Conservation (phyloP, 2,113 vertebrate species). For the Synodontis membranacea region DNA sequence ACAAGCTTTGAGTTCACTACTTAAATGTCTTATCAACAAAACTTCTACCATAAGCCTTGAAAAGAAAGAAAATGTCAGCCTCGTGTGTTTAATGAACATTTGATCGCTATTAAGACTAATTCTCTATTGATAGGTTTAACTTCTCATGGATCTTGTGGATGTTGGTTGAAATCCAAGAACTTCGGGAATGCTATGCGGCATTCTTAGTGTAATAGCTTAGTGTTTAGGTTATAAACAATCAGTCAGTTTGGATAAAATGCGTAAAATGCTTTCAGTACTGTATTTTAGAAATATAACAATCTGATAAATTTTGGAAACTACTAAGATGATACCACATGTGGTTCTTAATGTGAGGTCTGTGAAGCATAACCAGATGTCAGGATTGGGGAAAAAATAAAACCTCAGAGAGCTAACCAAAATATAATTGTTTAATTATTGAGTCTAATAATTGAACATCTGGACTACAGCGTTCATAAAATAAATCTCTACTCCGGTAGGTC, state of each 20-base stretch:
- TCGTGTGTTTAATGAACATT: too few relatives aligned
- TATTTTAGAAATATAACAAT: not conserved
- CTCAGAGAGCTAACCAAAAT: not conserved
- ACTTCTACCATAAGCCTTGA: not conserved
- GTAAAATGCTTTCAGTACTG: too few relatives aligned
- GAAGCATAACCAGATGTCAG: not conserved
- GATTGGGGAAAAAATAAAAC: not conserved
- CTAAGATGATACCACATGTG: not conserved
- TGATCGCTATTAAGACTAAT: too few relatives aligned
- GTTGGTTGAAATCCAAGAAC: not conserved
- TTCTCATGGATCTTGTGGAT: not conserved
- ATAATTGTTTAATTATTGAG: not conserved
- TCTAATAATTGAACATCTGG: not conserved
- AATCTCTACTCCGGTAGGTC: not conserved
- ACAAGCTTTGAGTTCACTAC: not conserved
- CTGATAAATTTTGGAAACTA: not conserved
- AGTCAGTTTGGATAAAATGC: not conserved
- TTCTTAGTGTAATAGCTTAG: too few relatives aligned
- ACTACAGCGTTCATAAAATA: not conserved
- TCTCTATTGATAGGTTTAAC: not conserved
- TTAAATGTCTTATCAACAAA: not conserved
- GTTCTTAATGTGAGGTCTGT: not conserved
- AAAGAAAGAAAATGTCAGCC: too few relatives aligned
- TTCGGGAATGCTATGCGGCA: not conserved
- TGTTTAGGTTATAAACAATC: not conserved